A percentile compares a stretch with the other conserved stretches of the same genome.
These are phyloP conservation scores for Xestobium rufovillosum DNA, from an alignment of 2,888 invertebrate species.

Conservation along the genomic window DNA sequence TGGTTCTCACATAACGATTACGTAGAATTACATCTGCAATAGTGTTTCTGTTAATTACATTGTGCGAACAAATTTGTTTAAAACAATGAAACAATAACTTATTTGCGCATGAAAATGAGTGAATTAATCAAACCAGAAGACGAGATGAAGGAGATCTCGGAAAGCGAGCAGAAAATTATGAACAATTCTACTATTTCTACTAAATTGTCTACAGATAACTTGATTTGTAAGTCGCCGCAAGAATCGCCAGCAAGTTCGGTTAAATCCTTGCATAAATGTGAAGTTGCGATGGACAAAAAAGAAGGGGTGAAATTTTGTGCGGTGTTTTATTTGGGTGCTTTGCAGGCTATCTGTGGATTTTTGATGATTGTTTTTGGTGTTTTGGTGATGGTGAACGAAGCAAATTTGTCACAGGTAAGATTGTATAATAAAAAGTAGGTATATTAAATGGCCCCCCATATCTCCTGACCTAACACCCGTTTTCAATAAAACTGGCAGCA, in stretches of 20 bases:
- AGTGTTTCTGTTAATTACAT: too few relatives aligned
- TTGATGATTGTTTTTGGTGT: conserved; percentile 57
- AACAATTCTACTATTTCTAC: conserved; percentile 31
- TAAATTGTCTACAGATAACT: conserved; percentile 48
- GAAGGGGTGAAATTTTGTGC: conserved; percentile 30
- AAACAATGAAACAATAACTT: too few relatives aligned
- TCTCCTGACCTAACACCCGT: too few relatives aligned
- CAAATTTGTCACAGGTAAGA: conserved; percentile 42
- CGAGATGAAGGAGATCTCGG: conserved; percentile 5
- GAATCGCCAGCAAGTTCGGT: conserved; percentile 31
- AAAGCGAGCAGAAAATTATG: conserved; percentile 15
- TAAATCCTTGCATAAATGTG: conserved; percentile 22
- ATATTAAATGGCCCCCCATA: too few relatives aligned
- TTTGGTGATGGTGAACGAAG: conserved; percentile 55
- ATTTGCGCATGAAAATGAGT: background rate
- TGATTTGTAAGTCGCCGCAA: conserved; percentile 51
- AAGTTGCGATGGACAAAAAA: conserved; percentile 18
- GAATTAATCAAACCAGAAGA: too few relatives aligned
- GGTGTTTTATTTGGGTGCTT: conserved; percentile 50
- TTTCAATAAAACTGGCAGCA: too few relatives aligned
- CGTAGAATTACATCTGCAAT: too few relatives aligned
- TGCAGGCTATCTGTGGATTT: conserved; percentile 57
- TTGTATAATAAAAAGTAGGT: conserved; percentile 10
- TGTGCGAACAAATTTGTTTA: too few relatives aligned
- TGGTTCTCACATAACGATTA: too few relatives aligned